These are phyloP conservation scores for Pseudobourletiella spinata DNA, from an alignment of 1,140 invertebrate species.

Conservation along the genomic window DNA sequence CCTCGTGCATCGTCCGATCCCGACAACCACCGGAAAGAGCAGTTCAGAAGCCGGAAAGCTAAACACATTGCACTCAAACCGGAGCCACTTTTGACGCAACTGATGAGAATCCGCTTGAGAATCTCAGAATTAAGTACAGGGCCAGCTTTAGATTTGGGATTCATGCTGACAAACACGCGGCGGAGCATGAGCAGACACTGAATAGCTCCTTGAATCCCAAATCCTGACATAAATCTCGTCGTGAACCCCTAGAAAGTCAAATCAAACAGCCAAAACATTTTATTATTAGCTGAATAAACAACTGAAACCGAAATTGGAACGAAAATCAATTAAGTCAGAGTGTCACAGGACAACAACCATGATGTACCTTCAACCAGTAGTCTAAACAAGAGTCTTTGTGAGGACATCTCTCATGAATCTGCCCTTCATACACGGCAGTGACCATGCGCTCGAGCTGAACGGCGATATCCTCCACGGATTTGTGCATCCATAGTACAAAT, in stretches of 20 bases:
- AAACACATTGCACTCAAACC: constrained; percentile 32
- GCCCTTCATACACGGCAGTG: constrained; percentile 27
- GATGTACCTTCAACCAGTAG: constrained; percentile 29
- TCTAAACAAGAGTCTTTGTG: constrained; percentile 34
- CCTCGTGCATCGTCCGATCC: constrained; percentile 29
- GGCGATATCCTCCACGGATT: constrained; percentile 33
- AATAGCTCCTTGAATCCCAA: constrained; percentile 27
- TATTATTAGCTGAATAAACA: neutral
- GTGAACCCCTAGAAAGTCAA: constrained; percentile 25
- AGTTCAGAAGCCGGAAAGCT: constrained; percentile 30
- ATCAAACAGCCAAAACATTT: neutral
- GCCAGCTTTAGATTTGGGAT: neutral
- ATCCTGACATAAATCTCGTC: constrained; percentile 30
- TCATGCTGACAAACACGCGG: neutral
- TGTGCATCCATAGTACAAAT: constrained; percentile 35
- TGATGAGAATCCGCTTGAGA: neutral
- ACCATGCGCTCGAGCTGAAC: constrained; percentile 35
- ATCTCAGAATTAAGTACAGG: neutral
- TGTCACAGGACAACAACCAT: no score
- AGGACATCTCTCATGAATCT: constrained; percentile 31
- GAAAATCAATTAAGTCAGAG: no score
- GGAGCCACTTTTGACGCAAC: constrained; percentile 17
- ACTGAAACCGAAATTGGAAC: neutral
- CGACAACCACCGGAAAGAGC: constrained; percentile 34
- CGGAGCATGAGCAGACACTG: constrained; percentile 10